Conservation (phyloP, 2,113 vertebrate species). For the Anhinga rufa region DNA sequence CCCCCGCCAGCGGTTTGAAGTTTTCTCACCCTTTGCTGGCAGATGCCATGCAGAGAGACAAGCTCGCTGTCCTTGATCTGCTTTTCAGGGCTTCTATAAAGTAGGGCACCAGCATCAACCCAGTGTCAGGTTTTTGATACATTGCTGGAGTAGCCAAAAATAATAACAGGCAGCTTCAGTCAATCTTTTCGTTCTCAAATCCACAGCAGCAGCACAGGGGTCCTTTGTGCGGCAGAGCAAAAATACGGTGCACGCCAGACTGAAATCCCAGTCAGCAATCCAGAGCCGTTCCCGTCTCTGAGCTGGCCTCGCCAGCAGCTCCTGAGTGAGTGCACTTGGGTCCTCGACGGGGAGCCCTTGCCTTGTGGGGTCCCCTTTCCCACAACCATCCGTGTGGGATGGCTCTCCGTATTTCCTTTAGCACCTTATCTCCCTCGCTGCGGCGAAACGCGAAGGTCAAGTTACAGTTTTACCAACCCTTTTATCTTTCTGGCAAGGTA, state of each 20-base stretch:
- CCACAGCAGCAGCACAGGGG: slow-evolving; percentile 4
- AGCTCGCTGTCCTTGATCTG: slow-evolving; percentile 55
- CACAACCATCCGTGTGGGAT: neutral
- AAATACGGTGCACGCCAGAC: rapidly evolving
- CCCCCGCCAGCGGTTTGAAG: neutral
- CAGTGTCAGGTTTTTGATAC: slow-evolving; percentile 52
- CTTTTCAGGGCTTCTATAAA: slow-evolving; percentile 57
- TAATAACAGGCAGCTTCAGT: slow-evolving; percentile 28
- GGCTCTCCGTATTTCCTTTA: neutral
- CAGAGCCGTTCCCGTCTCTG: neutral
- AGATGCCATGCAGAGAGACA: slow-evolving; percentile 38
- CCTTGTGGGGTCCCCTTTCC: neutral
- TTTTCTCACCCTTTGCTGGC: slow-evolving; percentile 57
- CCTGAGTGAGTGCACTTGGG: rapidly evolving
- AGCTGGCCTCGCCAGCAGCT: neutral
- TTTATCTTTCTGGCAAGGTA: slow-evolving; percentile 29
- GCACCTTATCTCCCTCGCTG: neutral
- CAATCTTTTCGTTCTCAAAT: neutral
- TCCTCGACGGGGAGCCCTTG: neutral
- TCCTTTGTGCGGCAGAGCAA: neutral
- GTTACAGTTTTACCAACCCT: slow-evolving; percentile 50
- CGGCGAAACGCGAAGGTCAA: neutral
- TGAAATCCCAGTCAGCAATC: neutral
- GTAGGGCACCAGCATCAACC: slow-evolving; percentile 55
- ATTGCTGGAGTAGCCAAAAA: slow-evolving; percentile 52